phyloP scores from a whole-genome alignment of 2,888 invertebrate genomes.

The Operophtera brumata region DNA sequence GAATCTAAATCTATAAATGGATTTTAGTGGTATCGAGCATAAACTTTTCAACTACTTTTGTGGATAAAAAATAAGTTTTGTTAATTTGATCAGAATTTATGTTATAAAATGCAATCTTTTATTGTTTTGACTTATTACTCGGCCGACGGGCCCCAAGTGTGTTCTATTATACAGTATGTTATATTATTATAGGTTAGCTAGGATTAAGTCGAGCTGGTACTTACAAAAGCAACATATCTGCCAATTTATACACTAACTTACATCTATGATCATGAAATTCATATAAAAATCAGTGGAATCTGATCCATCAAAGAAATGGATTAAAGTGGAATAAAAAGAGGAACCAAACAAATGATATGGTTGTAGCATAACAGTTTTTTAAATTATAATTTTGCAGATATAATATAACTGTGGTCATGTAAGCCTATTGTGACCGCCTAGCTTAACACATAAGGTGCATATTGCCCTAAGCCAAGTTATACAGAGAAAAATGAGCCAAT shows the following conservation, averaged over 20 bases:
- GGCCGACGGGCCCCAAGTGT: conserved; percentile 22
- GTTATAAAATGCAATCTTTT: neutral
- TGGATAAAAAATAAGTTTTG: conserved; percentile 1
- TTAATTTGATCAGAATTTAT: neutral
- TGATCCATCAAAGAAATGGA: too few species aligned
- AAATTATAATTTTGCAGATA: too few species aligned
- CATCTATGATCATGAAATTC: neutral
- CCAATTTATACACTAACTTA: conserved; percentile 15
- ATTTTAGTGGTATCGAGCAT: neutral
- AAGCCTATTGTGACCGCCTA: too few species aligned
- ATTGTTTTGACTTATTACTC: conserved; percentile 10
- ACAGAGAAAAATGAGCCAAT: neutral
- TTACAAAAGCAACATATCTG: conserved; percentile 28
- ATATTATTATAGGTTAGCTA: conserved; percentile 10
- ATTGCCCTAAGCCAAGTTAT: neutral
- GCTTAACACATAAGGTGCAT: too few species aligned
- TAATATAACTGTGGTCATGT: too few species aligned
- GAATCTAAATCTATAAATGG: neutral
- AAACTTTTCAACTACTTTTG: neutral
- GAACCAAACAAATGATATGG: too few species aligned
- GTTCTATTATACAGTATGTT: conserved; percentile 30
- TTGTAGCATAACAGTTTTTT: too few species aligned
- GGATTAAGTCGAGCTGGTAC: conserved; percentile 16
- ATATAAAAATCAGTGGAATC: too few species aligned
- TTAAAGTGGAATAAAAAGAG: too few species aligned